phyloP scores from a whole-genome alignment of 2,797 vertebrate species.

The Cynopterus sphinx region DNA sequence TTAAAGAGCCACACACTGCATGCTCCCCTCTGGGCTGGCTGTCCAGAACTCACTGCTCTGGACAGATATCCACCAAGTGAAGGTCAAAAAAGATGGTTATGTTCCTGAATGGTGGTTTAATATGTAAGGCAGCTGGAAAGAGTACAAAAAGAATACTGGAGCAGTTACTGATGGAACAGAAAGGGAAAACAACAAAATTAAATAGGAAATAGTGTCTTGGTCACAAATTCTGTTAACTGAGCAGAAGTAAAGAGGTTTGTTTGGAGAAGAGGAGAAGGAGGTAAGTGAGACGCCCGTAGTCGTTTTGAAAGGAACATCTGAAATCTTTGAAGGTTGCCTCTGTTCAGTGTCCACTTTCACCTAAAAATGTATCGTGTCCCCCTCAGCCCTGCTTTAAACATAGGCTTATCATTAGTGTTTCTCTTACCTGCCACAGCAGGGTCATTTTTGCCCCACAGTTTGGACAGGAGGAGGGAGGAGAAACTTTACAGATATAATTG shows the following conservation, averaged over 20 bases:
- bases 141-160: not conserved
- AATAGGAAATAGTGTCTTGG: not conserved
- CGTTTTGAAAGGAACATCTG: not conserved
- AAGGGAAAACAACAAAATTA: not conserved
- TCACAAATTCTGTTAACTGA: not conserved
- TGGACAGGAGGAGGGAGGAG: not conserved
- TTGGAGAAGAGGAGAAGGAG: not conserved
- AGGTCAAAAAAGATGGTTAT: not conserved
- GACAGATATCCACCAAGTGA: not conserved
- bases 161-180: not conserved
- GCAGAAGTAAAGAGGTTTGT: not conserved
- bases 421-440: not conserved
- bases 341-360: not conserved
- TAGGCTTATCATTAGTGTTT: not conserved
- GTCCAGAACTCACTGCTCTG: too few species aligned
- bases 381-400: not conserved
- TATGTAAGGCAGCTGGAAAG: not conserved
- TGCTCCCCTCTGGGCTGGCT: accelerated
- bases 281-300: accelerated
- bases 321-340: not conserved
- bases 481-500: not conserved
- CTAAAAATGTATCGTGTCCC: not conserved
- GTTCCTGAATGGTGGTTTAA: not conserved
- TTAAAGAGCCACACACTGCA: accelerated
- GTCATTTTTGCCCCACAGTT: not conserved